phyloP scores from a whole-genome alignment of 2,797 vertebrate species.

The Lagorchestes hirsutus region DNA sequence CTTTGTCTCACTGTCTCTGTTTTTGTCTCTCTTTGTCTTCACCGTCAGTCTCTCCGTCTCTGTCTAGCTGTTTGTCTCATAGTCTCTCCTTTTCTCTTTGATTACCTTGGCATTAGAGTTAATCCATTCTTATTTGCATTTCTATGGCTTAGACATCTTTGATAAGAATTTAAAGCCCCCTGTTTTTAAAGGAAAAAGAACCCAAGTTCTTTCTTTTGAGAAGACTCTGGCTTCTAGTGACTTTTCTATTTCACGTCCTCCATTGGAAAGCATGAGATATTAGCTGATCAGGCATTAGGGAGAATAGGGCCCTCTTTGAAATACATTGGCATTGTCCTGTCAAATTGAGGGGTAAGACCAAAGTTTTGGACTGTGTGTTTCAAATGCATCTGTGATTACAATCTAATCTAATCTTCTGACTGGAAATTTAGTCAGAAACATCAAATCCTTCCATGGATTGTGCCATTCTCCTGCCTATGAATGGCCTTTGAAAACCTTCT shows the following conservation, averaged over 20 bases:
- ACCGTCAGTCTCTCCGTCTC: background rate
- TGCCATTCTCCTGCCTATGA: slow-evolving; percentile 39
- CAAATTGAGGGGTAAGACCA: slow-evolving; percentile 40
- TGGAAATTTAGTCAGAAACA: slow-evolving; percentile 63
- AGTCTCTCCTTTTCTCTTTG: background rate
- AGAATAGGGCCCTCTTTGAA: background rate
- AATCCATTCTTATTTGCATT: background rate
- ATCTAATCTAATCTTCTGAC: slow-evolving; percentile 50
- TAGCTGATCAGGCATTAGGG: background rate
- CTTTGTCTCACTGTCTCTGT: slow-evolving; percentile 29
- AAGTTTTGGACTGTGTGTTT: slow-evolving; percentile 32
- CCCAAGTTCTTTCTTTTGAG: slow-evolving; percentile 50
- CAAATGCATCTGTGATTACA: slow-evolving; percentile 59
- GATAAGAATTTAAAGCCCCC: slow-evolving; percentile 35
- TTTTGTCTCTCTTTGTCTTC: background rate
- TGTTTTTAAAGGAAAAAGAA: slow-evolving; percentile 46
- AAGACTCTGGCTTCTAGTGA: slow-evolving; percentile 53
- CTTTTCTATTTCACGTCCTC: slow-evolving; percentile 36
- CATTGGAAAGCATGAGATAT: background rate
- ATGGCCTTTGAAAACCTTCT: slow-evolving; percentile 68
- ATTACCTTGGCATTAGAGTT: background rate
- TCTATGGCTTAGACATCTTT: slow-evolving; percentile 22
- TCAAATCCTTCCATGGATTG: slow-evolving; percentile 61
- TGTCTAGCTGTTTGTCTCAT: slow-evolving; percentile 29
- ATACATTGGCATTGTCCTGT: background rate